Evolutionary conservation across 2,113 vertebrate genomes (phyloP).

Genomic region (Lycaon pictus): DNA sequence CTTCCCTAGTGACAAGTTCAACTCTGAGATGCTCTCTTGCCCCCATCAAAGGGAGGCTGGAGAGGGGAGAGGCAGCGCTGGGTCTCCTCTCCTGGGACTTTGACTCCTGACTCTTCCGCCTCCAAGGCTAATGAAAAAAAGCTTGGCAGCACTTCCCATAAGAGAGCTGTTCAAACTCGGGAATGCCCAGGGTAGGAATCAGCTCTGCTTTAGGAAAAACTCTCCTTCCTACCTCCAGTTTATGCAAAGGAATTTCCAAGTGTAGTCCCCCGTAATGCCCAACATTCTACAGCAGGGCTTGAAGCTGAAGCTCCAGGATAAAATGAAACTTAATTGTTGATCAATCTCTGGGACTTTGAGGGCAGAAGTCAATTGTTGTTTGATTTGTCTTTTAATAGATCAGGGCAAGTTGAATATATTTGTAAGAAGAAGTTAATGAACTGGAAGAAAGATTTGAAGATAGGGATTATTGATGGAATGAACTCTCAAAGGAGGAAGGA

Average conservation of each 20-base stretch:
- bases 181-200: neutral
- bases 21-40: neutral
- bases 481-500: neutral
- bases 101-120: neutral
- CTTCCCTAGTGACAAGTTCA: neutral
- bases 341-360: neutral
- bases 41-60: neutral
- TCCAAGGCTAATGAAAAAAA: neutral
- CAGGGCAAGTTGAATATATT: neutral
- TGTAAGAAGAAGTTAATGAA: neutral
- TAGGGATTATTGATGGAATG: neutral
- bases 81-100: neutral
- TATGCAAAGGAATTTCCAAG: neutral
- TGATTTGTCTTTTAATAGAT: neutral
- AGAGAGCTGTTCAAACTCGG: neutral
- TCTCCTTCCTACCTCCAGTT: neutral
- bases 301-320: neutral
- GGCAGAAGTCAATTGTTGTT: neutral
- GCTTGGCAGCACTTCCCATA: neutral
- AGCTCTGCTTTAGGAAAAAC: neutral
- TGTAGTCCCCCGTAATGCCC: neutral
- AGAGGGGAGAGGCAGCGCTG: neutral
- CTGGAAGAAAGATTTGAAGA: neutral
- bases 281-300: neutral
- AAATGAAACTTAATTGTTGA: neutral